A percentile compares a stretch with the other conserved stretches of the same genome.
Conservation (phyloP, 2,113 vertebrate species). For the Oryzias javanicus region DNA sequence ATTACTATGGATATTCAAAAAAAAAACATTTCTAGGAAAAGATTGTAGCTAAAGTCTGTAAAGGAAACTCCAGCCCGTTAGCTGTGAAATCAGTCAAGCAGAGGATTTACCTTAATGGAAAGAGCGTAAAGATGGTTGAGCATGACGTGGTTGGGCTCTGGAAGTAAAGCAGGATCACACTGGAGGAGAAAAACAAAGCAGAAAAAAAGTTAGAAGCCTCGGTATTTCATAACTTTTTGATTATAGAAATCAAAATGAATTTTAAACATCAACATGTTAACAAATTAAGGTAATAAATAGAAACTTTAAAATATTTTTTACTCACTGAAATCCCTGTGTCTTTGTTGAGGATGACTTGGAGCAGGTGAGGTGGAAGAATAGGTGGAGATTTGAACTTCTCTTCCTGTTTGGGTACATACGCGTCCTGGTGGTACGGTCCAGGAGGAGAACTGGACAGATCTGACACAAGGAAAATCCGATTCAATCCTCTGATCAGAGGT, state of each 20-base stretch:
- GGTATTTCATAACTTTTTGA: background rate
- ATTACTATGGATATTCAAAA: too few species aligned
- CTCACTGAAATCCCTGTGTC: slow-evolving; percentile 98
- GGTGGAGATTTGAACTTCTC: slow-evolving; percentile 93
- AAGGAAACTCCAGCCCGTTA: too few species aligned
- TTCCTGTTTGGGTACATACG: slow-evolving; percentile 90
- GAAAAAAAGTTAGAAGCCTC: background rate
- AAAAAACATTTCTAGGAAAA: too few species aligned
- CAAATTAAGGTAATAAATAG: too few species aligned
- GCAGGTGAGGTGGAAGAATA: slow-evolving; percentile 93
- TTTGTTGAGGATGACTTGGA: slow-evolving; percentile 99
- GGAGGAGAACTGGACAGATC: slow-evolving; percentile 96
- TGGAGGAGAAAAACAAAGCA: slow-evolving; percentile 50
- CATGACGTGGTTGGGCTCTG: slow-evolving; percentile 98
- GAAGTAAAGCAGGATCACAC: slow-evolving; percentile 96
- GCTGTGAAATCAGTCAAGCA: background rate
- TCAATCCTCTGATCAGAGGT: background rate
- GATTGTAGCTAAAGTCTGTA: too few species aligned
- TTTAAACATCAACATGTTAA: background rate
- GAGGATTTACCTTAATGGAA: slow-evolving; percentile 90
- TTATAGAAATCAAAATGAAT: background rate
- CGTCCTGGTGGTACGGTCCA: slow-evolving; percentile 95
- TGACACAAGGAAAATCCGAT: slow-evolving; percentile 43
- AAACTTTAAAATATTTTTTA: slow-evolving; percentile 18
- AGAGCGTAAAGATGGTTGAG: slow-evolving; percentile 96